Base-by-base conservation (phyloP, 2,113 vertebrate genomes). In the Platichthys stellatus region DNA sequence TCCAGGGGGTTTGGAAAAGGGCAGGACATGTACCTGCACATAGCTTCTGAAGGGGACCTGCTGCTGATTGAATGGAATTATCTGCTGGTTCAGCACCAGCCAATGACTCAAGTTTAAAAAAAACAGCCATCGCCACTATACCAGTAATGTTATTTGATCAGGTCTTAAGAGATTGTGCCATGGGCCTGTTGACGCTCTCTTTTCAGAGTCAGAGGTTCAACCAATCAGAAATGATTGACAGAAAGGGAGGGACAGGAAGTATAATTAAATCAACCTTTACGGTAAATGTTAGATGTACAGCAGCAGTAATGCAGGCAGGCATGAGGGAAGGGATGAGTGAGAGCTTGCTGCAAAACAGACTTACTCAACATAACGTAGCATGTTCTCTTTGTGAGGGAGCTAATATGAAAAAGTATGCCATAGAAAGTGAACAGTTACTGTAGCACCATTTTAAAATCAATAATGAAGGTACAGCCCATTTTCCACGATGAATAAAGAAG, bases 341-440 rank as follows among this genome's bases (percentile, higher is more conserved):
- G 45, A 86, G 63, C 77, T 66, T 70, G 72, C 6, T 1, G 70
- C 47, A 51, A 21, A 72, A 69, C 57, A n/a, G 13, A 2, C 31
- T 54, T 4, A 14, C 28, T n/a, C 10, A 13, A 43, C 23, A 65
- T 79, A 63, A 60, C 17, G 56, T 72, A 75, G 80, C 0, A 64
- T 69, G 54, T 84, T 15, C 43, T 78, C 58, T 71, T 67, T 69
- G 20, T 21, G 53, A 69, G 18, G 3, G 26, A 69, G 54, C 20
- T 12, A 67, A 61, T 4, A 4, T 72, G 53, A 21, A 4, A 60
- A 66, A 72, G 2, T 72, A 47, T 77, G 63, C 12, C 13, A 28
- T 4, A 67, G 18, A 51, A 51, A 15, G 15, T 13, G 40, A 43
- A 43, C 4, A 17, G 47, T 18, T 18, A 49, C 47, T 49, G 17